Conservation (phyloP, 2,888 invertebrate species). For the Tiphia femorata region DNA sequence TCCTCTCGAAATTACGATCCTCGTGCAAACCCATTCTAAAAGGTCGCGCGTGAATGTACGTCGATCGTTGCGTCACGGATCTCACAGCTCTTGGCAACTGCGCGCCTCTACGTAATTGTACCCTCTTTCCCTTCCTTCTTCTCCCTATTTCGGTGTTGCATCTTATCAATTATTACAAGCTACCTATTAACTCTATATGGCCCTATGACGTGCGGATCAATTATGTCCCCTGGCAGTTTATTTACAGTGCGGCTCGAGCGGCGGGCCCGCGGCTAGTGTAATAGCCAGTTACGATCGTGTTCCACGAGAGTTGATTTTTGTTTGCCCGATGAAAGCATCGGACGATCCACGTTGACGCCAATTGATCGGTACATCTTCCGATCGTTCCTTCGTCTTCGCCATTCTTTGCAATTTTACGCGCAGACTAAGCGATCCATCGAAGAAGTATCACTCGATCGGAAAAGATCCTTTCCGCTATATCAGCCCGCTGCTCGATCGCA, state of each 20-base stretch:
- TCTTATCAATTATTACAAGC: constrained; percentile 32
- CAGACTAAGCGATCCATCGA: too few species aligned
- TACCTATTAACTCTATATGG: constrained; percentile 38
- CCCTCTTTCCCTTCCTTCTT: constrained; percentile 13
- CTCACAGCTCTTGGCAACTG: constrained; percentile 36
- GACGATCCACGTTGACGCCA: too few species aligned
- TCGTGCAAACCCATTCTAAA: constrained; percentile 42
- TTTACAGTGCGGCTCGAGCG: constrained; percentile 43
- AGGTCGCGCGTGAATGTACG: constrained; percentile 39
- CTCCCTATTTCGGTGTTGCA: not conserved
- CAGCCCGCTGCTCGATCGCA: too few species aligned
- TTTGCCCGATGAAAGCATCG: too few species aligned
- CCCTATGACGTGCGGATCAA: constrained; percentile 36
- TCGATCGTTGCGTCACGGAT: constrained; percentile 40
- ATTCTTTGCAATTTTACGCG: too few species aligned
- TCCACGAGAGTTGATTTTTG: too few species aligned
- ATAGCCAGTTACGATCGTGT: not conserved
- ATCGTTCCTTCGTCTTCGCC: too few species aligned
- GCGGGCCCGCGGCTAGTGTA: constrained; percentile 20
- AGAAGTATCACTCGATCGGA: too few species aligned
- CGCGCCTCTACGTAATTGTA: constrained; percentile 38
- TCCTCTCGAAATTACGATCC: constrained; percentile 33
- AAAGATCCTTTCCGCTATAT: too few species aligned
- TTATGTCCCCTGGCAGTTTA: constrained; percentile 48
- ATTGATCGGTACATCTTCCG: too few species aligned